Base-by-base conservation (phyloP, 1,140 invertebrate genomes). In the Campoletis sonorensis region DNA sequence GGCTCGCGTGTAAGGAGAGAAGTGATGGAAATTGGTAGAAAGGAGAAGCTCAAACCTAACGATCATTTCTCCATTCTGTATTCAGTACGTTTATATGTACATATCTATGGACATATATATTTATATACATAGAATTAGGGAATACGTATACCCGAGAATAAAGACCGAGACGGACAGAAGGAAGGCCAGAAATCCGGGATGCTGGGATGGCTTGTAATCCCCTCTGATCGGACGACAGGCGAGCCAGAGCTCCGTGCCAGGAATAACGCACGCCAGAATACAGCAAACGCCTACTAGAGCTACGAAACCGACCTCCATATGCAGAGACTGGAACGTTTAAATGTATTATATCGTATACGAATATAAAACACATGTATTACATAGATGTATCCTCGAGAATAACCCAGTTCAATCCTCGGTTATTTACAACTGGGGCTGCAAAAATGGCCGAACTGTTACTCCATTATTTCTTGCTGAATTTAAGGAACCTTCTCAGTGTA, bases 231-330 rank as follows among this genome's bases (percentile, higher is more conserved):
- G 88, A 51, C 90, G 88, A 85, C 90, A 92, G 72, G 89, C 90
- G 77, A 92, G 87, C 87, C 89, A 92, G 82, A 89, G 84, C 83
- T 92, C 91, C 61, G 87, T 91, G 71, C 87, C 87, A 82, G 91
- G 91, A 83, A 91, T 86, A 73, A 92, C 82, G 82, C 87, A 89
- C 85, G 89, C 90, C 81, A 92, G 84, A 82, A 91, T 82, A 71
- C 85, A 88, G 76, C 89, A 90, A 67, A 89, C 67, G 61, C 84
- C 87, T 67, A 91, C 81, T 45, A 90, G 82, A 70, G 79, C 84
- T 58, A 91, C 80, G 58, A 91, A 90, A 58, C 84, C 84, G 54
- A 86, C 83, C 84, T 92, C 90, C 71, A 92, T 77, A 75, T 88
- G 87, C 79, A 90, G 54, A 1, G 86, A 87, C 91, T 92, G 84